These are phyloP conservation scores for Chaetogeoica ovagalla DNA, from an alignment of 2,888 invertebrate genomes.

Conservation along the genomic window DNA sequence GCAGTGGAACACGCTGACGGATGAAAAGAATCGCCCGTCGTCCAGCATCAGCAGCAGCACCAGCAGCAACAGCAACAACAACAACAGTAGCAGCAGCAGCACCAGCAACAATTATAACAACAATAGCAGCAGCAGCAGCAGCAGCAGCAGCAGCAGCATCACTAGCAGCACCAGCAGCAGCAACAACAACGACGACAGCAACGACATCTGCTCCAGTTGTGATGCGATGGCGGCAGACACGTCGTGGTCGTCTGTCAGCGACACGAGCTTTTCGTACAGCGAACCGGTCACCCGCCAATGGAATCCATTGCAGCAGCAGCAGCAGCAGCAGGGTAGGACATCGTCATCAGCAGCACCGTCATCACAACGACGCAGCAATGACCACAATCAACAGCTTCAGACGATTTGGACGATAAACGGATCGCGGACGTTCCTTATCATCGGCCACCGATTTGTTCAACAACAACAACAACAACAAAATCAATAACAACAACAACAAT, in stretches of 20 bases:
- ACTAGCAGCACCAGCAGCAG: neutral
- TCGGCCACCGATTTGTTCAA: neutral
- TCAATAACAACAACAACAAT: neutral
- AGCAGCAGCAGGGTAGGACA: no score
- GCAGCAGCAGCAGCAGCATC: neutral
- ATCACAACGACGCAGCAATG: neutral
- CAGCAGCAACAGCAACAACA: neutral
- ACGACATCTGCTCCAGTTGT: neutral
- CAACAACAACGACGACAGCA: neutral
- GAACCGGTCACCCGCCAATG: no score
- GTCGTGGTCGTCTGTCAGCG: neutral
- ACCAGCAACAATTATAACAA: neutral
- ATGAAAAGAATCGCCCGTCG: neutral
- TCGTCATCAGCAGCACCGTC: no score
- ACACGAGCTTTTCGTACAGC: neutral
- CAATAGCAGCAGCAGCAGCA: neutral
- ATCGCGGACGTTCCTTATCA: neutral
- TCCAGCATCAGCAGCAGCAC: neutral
- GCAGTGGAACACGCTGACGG: constrained; percentile 17
- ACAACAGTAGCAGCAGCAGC: neutral
- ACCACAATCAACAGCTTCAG: neutral
- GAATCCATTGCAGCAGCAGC: no score
- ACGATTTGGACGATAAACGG: neutral
- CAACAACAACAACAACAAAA: no score
- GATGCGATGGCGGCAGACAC: neutral